phyloP scores from a whole-genome alignment of 2,113 vertebrate genomes.

The Indri indri region DNA sequence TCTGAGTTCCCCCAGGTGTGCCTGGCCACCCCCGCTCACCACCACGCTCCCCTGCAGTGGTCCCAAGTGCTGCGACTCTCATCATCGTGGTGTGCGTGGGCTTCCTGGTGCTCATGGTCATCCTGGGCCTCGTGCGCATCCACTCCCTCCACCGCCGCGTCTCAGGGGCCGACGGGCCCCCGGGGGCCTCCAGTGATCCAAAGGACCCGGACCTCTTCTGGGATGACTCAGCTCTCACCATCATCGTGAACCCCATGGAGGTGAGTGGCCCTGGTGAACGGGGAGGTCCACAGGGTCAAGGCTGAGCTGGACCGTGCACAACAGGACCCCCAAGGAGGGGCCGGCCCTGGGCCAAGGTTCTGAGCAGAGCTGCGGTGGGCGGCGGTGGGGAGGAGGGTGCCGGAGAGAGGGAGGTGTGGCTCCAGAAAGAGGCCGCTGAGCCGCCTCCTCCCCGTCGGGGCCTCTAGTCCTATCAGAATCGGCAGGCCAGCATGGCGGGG shows the following conservation, averaged over 20 bases:
- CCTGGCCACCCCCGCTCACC: rapidly evolving
- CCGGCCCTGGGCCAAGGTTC: background rate
- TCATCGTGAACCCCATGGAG: conserved; percentile 99
- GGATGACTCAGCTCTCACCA: conserved; percentile 98
- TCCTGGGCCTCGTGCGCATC: conserved; percentile 95
- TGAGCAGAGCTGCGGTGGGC: no score
- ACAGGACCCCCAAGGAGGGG: background rate
- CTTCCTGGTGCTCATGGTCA: conserved; percentile 98
- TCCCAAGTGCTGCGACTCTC: conserved; percentile 95
- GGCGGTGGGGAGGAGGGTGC: background rate
- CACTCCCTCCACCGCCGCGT: conserved; percentile 93
- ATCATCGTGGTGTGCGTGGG: conserved; percentile 98
- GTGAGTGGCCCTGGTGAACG: conserved; percentile 79
- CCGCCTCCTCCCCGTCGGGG: rapidly evolving
- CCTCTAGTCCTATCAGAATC: conserved; percentile 85
- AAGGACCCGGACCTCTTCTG: conserved; percentile 94
- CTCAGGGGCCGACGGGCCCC: conserved; percentile 52
- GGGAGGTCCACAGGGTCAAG: background rate
- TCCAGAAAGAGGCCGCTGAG: background rate
- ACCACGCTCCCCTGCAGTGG: conserved; percentile 83
- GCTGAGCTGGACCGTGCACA: background rate
- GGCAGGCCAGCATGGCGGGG: conserved; percentile 77
- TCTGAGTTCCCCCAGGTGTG: background rate
- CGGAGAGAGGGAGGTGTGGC: background rate
- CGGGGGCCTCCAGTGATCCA: conserved; percentile 75